A percentile compares a stretch with the other conserved stretches of the same genome.
Conservation (phyloP, 2,113 vertebrate genomes). For the Malurus melanocephalus region DNA sequence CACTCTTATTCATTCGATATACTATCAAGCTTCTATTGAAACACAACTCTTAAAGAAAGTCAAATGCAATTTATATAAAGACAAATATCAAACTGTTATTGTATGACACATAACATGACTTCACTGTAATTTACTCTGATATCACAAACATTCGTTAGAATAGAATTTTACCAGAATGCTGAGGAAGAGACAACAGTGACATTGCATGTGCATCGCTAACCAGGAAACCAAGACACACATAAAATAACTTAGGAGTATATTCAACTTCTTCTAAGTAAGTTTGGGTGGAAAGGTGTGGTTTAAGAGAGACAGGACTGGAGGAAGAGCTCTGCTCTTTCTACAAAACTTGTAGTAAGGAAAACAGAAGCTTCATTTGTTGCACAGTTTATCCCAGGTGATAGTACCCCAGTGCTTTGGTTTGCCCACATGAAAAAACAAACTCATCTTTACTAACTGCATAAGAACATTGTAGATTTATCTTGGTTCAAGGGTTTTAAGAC, state of each 20-base stretch:
- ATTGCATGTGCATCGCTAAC: background rate
- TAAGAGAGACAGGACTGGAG: background rate
- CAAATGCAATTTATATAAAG: background rate
- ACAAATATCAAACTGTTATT: background rate
- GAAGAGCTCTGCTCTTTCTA: background rate
- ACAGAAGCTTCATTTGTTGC: background rate
- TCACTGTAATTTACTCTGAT: background rate
- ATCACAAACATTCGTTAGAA: background rate
- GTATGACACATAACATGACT: background rate
- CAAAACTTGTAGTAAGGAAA: background rate
- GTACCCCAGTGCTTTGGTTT: background rate
- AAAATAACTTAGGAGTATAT: background rate
- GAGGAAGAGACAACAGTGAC: background rate
- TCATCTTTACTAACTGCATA: background rate
- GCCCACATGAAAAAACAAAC: background rate
- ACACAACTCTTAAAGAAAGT: background rate
- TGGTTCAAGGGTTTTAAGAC: background rate
- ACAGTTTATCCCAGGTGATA: background rate
- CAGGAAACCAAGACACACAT: background rate
- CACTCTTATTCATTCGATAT: background rate
- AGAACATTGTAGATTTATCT: background rate
- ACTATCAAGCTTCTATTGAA: background rate
- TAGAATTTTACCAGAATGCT: background rate
- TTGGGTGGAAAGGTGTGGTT: background rate
- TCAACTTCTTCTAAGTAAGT: background rate